Percentiles rank a stretch among this genome's conserved stretches.
phyloP scores from a whole-genome alignment of 2,113 vertebrate species.

The Rhizomys pruinosus region DNA sequence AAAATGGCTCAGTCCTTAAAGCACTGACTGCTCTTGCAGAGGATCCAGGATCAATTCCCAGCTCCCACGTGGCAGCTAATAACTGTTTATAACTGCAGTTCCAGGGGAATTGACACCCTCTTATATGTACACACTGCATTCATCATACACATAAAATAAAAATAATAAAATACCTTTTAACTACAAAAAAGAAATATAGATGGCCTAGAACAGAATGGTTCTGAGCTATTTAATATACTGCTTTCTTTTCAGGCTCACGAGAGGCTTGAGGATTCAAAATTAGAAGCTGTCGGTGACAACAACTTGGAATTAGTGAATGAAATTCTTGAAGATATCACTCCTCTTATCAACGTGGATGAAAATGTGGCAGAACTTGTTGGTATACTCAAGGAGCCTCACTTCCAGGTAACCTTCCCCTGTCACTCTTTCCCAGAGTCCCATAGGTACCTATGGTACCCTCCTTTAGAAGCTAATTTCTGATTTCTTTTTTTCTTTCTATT shows the following conservation, averaged over 20 bases:
- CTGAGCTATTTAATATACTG: background rate
- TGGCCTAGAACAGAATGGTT: background rate
- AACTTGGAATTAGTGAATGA: constrained; percentile 95
- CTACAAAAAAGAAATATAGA: background rate
- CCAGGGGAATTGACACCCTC: too few species aligned
- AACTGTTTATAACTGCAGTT: too few species aligned
- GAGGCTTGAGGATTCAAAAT: constrained; percentile 94
- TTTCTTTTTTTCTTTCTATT: too few species aligned
- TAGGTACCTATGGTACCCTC: background rate
- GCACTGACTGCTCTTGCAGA: too few species aligned
- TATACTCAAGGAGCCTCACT: constrained; percentile 97
- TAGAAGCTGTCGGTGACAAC: constrained; percentile 95
- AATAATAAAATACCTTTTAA: background rate
- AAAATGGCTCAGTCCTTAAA: too few species aligned
- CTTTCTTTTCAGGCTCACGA: constrained; percentile 93
- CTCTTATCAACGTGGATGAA: constrained; percentile 89
- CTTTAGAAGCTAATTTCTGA: background rate
- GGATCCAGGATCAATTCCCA: too few species aligned
- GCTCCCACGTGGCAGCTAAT: too few species aligned
- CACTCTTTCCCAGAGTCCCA: background rate
- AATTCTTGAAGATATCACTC: constrained; percentile 95
- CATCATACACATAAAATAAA: background rate
- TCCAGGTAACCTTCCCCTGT: constrained; percentile 89
- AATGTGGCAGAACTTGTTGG: constrained; percentile 91
- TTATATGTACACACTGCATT: too few species aligned